Conservation (phyloP, 2,113 vertebrate genomes). For the Nesogale talazaci region DNA sequence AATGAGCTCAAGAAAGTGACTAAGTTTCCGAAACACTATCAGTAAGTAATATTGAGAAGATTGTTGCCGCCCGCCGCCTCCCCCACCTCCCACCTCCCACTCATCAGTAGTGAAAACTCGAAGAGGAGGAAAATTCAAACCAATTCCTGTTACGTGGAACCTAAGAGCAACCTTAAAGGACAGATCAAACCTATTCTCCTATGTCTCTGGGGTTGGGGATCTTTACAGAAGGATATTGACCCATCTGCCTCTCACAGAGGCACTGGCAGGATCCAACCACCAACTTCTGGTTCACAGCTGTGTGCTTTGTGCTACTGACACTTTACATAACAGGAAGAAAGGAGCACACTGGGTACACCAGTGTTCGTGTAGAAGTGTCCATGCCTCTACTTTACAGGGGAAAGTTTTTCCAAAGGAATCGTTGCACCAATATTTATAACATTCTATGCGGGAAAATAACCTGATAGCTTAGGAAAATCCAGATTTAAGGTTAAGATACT, state of each 20-base stretch:
- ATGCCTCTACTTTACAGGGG: not conserved
- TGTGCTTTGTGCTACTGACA: too few species aligned
- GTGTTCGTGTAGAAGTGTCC: not conserved
- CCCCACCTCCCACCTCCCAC: too few species aligned
- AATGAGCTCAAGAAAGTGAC: not conserved
- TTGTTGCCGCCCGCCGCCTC: not conserved
- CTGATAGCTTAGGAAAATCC: not conserved
- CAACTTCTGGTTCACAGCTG: too few species aligned
- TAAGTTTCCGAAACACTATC: not conserved
- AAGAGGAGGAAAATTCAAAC: not conserved
- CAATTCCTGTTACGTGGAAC: too few species aligned
- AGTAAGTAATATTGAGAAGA: not conserved
- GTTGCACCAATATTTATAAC: not conserved
- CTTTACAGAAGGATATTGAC: too few species aligned
- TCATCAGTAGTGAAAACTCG: not conserved
- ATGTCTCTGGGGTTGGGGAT: too few species aligned
- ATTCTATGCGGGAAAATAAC: not conserved
- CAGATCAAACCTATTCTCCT: too few species aligned
- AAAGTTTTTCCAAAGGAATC: not conserved
- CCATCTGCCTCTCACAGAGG: too few species aligned
- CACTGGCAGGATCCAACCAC: too few species aligned
- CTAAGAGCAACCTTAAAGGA: too few species aligned
- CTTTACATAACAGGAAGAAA: too few species aligned
- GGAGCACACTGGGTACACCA: not conserved
- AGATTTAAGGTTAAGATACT: not conserved